Percentiles rank a stretch among this genome's conserved stretches.
Evolutionary conservation across 1,140 invertebrate genomes (phyloP).

Genomic region (Lepidurus couesii): DNA sequence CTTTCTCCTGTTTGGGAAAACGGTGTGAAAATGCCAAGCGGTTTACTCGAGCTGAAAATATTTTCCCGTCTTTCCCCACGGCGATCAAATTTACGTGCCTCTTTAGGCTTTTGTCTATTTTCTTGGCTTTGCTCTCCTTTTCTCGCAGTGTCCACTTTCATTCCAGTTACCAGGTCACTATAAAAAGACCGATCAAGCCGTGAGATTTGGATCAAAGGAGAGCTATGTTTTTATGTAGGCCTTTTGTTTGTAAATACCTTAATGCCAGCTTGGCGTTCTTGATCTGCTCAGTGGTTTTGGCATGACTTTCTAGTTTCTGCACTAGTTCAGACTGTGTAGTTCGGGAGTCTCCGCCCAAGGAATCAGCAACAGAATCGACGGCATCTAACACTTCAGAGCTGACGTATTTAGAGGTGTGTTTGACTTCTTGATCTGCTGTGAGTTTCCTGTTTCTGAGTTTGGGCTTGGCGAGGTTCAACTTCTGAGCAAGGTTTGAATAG

Average conservation of each 20-base stretch:
- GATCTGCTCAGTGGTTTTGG: conserved; percentile 35
- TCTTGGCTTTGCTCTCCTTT: conserved; percentile 36
- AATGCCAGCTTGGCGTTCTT: conserved; percentile 23
- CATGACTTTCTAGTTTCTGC: conserved; percentile 51
- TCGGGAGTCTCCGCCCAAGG: conserved; percentile 57
- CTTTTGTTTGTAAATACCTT: conserved; percentile 26
- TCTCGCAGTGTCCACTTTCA: conserved; percentile 31
- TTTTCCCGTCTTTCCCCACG: conserved; percentile 41
- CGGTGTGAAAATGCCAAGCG: conserved; percentile 55
- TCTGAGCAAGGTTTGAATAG: not conserved
- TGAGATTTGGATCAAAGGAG: conserved; percentile 22
- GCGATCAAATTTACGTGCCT: not conserved
- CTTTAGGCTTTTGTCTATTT: conserved; percentile 30
- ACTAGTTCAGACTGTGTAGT: conserved; percentile 69
- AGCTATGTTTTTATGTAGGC: conserved; percentile 14
- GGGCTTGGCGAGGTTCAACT: conserved; percentile 27
- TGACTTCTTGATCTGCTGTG: conserved; percentile 4
- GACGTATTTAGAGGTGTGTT: conserved; percentile 28
- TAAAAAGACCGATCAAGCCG: conserved; percentile 41
- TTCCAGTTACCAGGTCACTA: conserved; percentile 33
- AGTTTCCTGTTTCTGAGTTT: conserved; percentile 27
- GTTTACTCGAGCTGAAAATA: conserved; percentile 53
- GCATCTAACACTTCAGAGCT: conserved; percentile 45
- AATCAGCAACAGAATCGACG: conserved; percentile 60
- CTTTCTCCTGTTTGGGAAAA: conserved; percentile 37